Evolutionary conservation across 2,888 invertebrate species (phyloP), one percentile per base, ranked within the genome.

Genomic region (Allacma fusca): DNA sequence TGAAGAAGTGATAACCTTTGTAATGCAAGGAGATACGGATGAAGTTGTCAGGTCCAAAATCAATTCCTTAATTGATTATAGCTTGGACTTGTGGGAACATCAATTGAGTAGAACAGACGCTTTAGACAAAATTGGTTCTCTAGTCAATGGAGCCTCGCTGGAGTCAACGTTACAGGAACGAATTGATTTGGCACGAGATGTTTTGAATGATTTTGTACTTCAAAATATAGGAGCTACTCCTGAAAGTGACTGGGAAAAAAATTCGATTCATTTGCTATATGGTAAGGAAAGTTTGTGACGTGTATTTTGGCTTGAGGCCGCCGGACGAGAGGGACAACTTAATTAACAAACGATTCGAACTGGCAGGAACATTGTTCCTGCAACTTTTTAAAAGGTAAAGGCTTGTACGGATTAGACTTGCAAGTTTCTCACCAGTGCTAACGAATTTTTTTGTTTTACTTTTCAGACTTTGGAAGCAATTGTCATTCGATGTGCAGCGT

Each of bases 281-380:
- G 90, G 90, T 90, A 12, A 89, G 90, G 84, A 86, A 90, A 64
- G 85, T 91, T 68, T 85, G 90, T 75, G 81, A 89, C 78, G 89
- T 90, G 34, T 88, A 89, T 21, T 85, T 90, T 16, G 87, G 87
- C 24, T 84, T 90, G 43, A 85, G 89, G 50, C 89, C 89, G 83
- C 86, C 89, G 57, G 90, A 90, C 83, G 90, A 91, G 85, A 87
- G 90, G 81, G 90, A 90, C 89, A 90, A 90, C 86, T 89, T 90
- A 84, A 90, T 90, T 50, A 90, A 91, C 86, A 90, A 90, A 84
- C 86, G 90, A 75, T 85, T 90, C 28, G 90, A 91, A 85, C 85
- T 91, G 77, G 90, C 90, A 77, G 90, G 90, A 29, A 90, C 90
- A 21, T 85, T 90, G 19, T 84, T 91, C 72, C 89, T 90, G 13